A percentile compares a stretch with the other conserved stretches of the same genome.
phyloP scores from a whole-genome alignment of 2,113 vertebrate species.

The Dipodomys ordii region DNA sequence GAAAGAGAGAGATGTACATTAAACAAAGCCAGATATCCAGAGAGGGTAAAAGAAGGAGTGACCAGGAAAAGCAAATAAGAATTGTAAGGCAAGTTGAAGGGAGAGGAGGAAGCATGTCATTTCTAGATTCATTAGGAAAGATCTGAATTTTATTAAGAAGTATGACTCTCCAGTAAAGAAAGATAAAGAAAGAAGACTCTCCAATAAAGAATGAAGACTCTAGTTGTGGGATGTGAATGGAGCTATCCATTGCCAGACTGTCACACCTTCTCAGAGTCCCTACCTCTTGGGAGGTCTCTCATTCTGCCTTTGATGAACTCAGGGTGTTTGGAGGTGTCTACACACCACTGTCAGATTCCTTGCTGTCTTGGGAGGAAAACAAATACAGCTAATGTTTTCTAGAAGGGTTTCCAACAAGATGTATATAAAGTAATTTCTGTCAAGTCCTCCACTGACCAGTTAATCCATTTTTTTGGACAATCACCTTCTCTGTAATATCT shows the following conservation, averaged over 20 bases:
- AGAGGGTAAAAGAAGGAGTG: neutral
- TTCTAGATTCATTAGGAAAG: accelerated
- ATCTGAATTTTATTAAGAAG: neutral
- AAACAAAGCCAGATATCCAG: neutral
- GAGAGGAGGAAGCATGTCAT: accelerated
- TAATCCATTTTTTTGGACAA: neutral
- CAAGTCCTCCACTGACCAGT: neutral
- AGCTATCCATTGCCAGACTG: too few relatives aligned
- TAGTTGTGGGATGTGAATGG: too few relatives aligned
- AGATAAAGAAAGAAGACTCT: too few relatives aligned
- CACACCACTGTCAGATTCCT: neutral
- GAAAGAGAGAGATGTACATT: too few relatives aligned
- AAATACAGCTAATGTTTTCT: neutral
- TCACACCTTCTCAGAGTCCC: too few relatives aligned
- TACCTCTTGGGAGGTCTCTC: too few relatives aligned
- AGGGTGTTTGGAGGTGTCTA: accelerated
- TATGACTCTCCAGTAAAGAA: accelerated
- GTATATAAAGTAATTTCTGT: neutral
- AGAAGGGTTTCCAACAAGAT: neutral
- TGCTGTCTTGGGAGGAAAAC: neutral
- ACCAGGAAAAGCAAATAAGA: too few relatives aligned
- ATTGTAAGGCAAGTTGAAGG: neutral
- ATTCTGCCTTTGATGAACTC: neutral
- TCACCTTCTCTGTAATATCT: neutral
- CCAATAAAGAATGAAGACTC: neutral